These are phyloP conservation scores for Hippocampus mohnikei DNA, from an alignment of 2,113 vertebrate species.

Conservation along the genomic window DNA sequence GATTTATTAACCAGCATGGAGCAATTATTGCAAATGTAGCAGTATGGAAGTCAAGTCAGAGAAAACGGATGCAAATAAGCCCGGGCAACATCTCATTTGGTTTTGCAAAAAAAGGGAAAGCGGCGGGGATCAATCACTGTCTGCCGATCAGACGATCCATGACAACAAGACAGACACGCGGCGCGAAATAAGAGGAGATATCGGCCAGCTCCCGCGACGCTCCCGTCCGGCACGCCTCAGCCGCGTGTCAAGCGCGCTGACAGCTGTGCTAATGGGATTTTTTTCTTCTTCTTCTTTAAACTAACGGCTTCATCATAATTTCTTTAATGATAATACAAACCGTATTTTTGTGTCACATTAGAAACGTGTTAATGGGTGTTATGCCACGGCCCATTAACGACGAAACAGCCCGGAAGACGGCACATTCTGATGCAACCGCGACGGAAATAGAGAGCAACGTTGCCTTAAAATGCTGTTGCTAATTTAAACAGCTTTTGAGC, in stretches of 20 bases:
- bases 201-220: slow-evolving; percentile 75
- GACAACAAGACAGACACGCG: slow-evolving; percentile 70
- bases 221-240: slow-evolving; percentile 59
- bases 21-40: slow-evolving; percentile 30
- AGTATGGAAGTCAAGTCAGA: not conserved
- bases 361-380: slow-evolving; percentile 73
- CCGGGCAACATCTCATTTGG: slow-evolving; percentile 31
- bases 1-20: not conserved
- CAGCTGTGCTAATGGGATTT: slow-evolving; percentile 76
- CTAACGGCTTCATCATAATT: slow-evolving; percentile 68
- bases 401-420: slow-evolving; percentile 45
- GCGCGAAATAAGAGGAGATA: slow-evolving; percentile 66
- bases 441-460: slow-evolving; percentile 7
- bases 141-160: slow-evolving; percentile 58
- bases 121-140: slow-evolving; percentile 52
- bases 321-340: slow-evolving; percentile 75
- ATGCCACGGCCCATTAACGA: slow-evolving; percentile 70
- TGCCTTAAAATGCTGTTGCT: not conserved
- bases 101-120: not conserved
- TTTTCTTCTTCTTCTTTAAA: slow-evolving; percentile 22
- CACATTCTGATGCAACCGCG: slow-evolving; percentile 44
- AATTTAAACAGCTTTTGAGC: not conserved
- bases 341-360: slow-evolving; percentile 76
- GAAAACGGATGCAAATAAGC: slow-evolving; percentile 28
- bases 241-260: slow-evolving; percentile 70